Evolutionary conservation across 2,113 vertebrate genomes (phyloP), one percentile per base, ranked within the genome.

Genomic region (Cacatua alba): DNA sequence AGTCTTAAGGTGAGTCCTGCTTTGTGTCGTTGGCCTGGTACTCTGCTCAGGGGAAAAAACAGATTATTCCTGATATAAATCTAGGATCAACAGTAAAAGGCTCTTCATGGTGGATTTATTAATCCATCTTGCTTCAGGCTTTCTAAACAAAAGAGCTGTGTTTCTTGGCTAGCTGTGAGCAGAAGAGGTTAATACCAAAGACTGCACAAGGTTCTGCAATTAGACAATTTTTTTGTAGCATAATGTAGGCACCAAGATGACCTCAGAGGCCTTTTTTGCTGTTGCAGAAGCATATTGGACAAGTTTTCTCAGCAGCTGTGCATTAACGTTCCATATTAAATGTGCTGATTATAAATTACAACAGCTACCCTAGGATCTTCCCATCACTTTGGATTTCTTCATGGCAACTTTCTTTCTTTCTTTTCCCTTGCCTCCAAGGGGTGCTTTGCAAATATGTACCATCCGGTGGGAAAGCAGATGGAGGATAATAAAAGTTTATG

Each of bases 271-370:
- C 85, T 82, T 97, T 96, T 95, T 55, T 51, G 77, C 89, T 72
- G 21, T 52, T 81, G 91, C 37, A 95, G 35, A 72, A 97, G 89
- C 70, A 93, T 60, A 75, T 91, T 97, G 93, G 80, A 94, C 79
- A 92, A 89, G 82, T 68, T 94, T 96, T 83, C 87, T 97, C 57
- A 94, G 84, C 96, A 97, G 95, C 91, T 95, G 90, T 96, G 89
- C 90, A 92, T 92, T 88, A 95, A 83, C 49, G 89, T 57, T 97
- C 68, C 3, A 1, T 96, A 92, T 90, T 93, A 95, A 95, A 96
- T 70, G 74, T 79, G 62, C 63, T 93, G 97, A 95, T 97, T 77
- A 78, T 75, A 95, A 95, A 95, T 97, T 96, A 88, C 90, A 71
- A 18, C 64, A 88, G 80, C 68, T 92, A 93, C 63, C 69, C 82